phyloP scores from a whole-genome alignment of 2,888 invertebrate species.

The Hyposoter didymator region DNA sequence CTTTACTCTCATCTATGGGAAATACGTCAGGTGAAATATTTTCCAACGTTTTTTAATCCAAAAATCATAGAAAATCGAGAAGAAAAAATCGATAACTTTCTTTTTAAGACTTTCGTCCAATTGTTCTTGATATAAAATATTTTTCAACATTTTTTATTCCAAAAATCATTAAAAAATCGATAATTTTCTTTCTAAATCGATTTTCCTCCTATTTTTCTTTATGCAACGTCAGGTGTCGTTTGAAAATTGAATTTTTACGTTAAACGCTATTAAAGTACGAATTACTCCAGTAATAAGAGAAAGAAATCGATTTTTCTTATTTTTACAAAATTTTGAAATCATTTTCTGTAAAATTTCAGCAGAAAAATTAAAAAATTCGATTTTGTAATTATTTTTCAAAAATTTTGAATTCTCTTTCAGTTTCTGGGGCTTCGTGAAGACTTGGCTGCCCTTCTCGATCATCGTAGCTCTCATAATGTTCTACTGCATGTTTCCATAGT shows the following conservation, averaged over 20 bases:
- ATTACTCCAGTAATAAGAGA: neutral
- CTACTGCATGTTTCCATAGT: constrained; percentile 61
- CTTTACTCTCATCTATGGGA: constrained; percentile 91
- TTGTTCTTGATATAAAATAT: constrained; percentile 70
- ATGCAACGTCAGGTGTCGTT: neutral
- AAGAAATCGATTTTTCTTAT: neutral
- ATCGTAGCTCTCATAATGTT: constrained; percentile 79
- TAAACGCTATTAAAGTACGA: neutral
- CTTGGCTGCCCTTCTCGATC: constrained; percentile 92
- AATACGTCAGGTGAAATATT: constrained; percentile 89
- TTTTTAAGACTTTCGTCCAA: neutral
- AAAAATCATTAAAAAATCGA: neutral
- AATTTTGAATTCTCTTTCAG: constrained; percentile 83
- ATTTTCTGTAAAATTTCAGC: constrained; percentile 83
- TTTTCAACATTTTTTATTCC: too few species aligned
- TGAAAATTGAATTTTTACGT: neutral
- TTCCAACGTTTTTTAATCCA: too few species aligned
- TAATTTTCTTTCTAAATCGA: too few species aligned
- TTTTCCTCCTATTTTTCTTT: too few species aligned
- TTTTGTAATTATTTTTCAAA: neutral
- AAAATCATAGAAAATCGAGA: neutral
- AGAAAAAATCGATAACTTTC: neutral
- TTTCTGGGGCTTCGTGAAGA: constrained; percentile 89
- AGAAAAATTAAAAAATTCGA: neutral
- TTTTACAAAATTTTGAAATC: neutral